Percentiles rank a stretch among this genome's conserved stretches.
Evolutionary conservation across 30 jellyfish, hydroid and myxozoan genomes (phyloP).

Genomic region (Aurelia sp.): DNA sequence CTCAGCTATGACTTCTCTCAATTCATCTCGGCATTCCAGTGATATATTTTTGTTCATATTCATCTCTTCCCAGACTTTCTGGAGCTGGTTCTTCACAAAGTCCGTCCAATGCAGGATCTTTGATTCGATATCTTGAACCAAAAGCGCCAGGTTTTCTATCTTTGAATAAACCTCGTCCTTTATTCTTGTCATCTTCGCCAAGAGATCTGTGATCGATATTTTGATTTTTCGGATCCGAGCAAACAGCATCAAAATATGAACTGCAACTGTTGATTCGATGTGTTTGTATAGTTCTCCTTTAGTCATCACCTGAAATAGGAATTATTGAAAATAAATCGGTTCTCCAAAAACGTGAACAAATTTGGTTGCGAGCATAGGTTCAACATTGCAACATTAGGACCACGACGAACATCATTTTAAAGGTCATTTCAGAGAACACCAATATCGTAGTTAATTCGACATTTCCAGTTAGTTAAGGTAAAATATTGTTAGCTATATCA

Average conservation of each 20-base stretch:
- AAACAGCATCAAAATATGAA: conserved; percentile 19
- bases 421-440: too few relatives aligned
- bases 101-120: conserved; percentile 45
- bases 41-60: neutral
- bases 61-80: conserved; percentile 16
- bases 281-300: conserved; percentile 16
- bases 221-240: neutral
- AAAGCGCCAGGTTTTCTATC: neutral
- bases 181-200: neutral
- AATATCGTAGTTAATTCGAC: too few relatives aligned
- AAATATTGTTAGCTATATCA: too few relatives aligned
- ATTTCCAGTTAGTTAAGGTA: too few relatives aligned
- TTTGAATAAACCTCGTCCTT: neutral
- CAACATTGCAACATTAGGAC: too few relatives aligned
- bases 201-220: neutral
- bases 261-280: neutral
- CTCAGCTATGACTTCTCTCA: neutral
- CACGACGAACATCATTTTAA: too few relatives aligned
- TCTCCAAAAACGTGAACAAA: too few relatives aligned
- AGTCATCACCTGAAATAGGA: conserved; percentile 26
- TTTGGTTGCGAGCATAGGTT: too few relatives aligned
- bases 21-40: neutral
- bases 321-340: too few relatives aligned
- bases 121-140: conserved; percentile 17
- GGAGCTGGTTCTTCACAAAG: conserved; percentile 10